phyloP scores from a whole-genome alignment of 2,888 invertebrate genomes.

The Acanthosepion esculentum region DNA sequence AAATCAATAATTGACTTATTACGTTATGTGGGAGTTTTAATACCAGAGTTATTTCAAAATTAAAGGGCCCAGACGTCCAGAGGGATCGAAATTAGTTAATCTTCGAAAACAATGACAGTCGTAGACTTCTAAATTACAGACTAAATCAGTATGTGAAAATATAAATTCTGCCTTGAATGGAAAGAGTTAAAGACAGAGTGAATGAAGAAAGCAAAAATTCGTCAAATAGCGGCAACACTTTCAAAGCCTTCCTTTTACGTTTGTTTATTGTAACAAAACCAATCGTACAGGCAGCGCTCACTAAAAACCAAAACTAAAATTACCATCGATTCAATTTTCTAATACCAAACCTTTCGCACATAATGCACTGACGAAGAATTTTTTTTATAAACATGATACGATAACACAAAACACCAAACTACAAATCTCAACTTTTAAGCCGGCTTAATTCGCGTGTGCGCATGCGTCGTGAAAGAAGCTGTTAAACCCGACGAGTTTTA shows the following conservation, averaged over 20 bases:
- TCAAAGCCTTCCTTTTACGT: not conserved
- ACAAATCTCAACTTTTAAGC: slow-evolving; percentile 7
- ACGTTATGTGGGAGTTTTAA: too few species aligned
- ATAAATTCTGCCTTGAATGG: not conserved
- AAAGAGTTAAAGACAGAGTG: not conserved
- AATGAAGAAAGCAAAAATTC: not conserved
- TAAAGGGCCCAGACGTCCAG: too few species aligned
- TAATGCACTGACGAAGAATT: not conserved
- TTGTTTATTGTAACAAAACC: not conserved
- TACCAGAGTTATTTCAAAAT: too few species aligned
- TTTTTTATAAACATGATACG: not conserved
- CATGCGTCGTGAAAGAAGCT: not conserved
- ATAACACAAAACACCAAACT: not conserved
- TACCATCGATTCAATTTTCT: not conserved
- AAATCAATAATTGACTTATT: too few species aligned
- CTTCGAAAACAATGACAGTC: too few species aligned
- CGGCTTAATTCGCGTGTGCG: not conserved
- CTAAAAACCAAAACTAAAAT: not conserved
- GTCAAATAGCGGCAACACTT: not conserved
- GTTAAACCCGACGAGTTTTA: not conserved
- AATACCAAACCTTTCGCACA: not conserved
- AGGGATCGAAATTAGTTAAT: too few species aligned
- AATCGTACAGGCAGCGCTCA: not conserved
- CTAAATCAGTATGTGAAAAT: not conserved
- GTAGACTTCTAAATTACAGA: not conserved